Percentiles rank a stretch among this genome's conserved stretches.
Evolutionary conservation across 2,888 invertebrate species (phyloP).

Genomic region (Melolontha melolontha): DNA sequence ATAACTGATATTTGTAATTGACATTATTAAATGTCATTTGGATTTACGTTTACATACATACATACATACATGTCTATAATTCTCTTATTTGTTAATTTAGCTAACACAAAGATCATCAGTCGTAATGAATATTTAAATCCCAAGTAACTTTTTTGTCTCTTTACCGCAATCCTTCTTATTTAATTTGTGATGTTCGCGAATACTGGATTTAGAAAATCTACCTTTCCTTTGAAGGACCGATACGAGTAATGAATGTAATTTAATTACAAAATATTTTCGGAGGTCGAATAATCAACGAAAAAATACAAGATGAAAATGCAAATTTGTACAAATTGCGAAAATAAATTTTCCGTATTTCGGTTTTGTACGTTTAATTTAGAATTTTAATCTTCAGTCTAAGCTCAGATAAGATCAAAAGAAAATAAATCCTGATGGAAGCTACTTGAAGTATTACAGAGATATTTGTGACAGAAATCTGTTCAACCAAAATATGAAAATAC

Average conservation of each 20-base stretch:
- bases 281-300: constrained; percentile 13
- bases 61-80: too few species aligned
- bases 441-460: too few species aligned
- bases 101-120: not conserved
- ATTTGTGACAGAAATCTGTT: too few species aligned
- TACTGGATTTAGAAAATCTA: not conserved
- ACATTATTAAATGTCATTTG: too few species aligned
- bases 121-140: constrained; percentile 25
- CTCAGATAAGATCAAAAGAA: constrained; percentile 4
- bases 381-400: constrained; percentile 42
- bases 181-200: constrained; percentile 21
- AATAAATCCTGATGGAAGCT: too few species aligned
- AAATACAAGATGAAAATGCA: constrained; percentile 27
- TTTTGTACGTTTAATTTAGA: constrained; percentile 37
- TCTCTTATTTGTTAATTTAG: too few species aligned
- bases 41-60: too few species aligned
- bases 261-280: constrained; percentile 25
- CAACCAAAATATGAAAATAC: too few species aligned
- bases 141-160: not conserved
- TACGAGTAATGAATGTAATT: constrained; percentile 37
- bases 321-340: constrained; percentile 11
- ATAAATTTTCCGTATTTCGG: not conserved
- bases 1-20: too few species aligned
- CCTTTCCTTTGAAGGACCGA: constrained; percentile 8
- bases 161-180: constrained; percentile 3